Conservation (phyloP, 2,113 vertebrate species). For the Kobus ellipsiprymnus region DNA sequence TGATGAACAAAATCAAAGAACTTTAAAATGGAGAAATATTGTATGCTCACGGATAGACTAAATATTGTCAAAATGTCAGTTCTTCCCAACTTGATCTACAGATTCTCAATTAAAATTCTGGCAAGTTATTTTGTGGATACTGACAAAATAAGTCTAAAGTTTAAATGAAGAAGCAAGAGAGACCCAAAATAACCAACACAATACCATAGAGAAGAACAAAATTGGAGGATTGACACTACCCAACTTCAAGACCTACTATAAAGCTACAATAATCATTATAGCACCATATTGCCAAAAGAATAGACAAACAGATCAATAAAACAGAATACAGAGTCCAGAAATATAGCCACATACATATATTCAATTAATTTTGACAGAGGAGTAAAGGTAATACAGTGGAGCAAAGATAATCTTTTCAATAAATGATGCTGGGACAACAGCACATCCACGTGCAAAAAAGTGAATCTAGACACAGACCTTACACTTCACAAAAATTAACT, state of each 20-base stretch:
- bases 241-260: not conserved
- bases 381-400: not conserved
- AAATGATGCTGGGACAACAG: not conserved
- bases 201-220: not conserved
- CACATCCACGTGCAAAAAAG: not conserved
- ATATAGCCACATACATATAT: not conserved
- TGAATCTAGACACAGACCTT: not conserved
- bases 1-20: not conserved
- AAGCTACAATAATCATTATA: not conserved
- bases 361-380: not conserved
- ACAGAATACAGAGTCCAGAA: not conserved
- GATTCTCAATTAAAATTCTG: not conserved
- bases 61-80: not conserved
- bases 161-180: not conserved
- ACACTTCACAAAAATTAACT: not conserved
- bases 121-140: not conserved
- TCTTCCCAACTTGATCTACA: not conserved
- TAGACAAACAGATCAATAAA: not conserved
- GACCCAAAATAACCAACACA: not conserved
- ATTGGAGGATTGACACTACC: not conserved
- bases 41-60: not conserved
- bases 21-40: not conserved
- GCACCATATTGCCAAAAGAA: not conserved
- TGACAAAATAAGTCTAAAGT: not conserved
- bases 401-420: not conserved